Percentiles rank a stretch among this genome's conserved stretches.
Evolutionary conservation across 2,888 invertebrate species (phyloP).

Genomic region (Bembecia ichneumoniformis): DNA sequence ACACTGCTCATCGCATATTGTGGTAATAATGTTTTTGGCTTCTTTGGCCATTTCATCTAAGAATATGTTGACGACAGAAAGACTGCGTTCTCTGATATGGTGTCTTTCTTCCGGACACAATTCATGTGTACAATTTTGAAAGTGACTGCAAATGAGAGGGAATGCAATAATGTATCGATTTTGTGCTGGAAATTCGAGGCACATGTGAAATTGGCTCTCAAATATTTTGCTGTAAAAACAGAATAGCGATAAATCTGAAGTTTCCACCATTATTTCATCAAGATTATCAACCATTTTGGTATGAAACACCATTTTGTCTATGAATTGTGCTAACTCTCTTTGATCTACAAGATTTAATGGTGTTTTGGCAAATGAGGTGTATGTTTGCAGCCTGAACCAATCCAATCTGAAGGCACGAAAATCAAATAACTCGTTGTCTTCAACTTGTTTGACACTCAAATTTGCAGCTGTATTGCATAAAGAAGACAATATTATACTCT

Average conservation of each 20-base stretch:
- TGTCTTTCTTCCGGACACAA: slow-evolving; percentile 98
- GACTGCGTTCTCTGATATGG: slow-evolving; percentile 94
- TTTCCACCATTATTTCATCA: slow-evolving; percentile 96
- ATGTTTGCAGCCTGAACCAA: slow-evolving; percentile 97
- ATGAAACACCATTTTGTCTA: slow-evolving; percentile 97
- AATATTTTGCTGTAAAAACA: slow-evolving; percentile 98
- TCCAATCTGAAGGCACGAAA: slow-evolving; percentile 95
- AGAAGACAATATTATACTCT: slow-evolving; percentile 93
- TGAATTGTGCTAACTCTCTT: slow-evolving; percentile 87
- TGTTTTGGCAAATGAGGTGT: slow-evolving; percentile 88
- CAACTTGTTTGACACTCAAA: slow-evolving; percentile 93
- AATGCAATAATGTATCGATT: slow-evolving; percentile 98
- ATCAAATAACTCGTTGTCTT: slow-evolving; percentile 96
- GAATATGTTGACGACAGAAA: slow-evolving; percentile 97
- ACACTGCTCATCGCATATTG: slow-evolving; percentile 98
- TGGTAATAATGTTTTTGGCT: slow-evolving; percentile 97
- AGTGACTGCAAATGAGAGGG: slow-evolving; percentile 97
- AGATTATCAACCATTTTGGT: slow-evolving; percentile 98
- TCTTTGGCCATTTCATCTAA: slow-evolving; percentile 99
- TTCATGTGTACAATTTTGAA: slow-evolving; percentile 97
- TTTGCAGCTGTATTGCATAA: slow-evolving; percentile 90
- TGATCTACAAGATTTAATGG: slow-evolving; percentile 85
- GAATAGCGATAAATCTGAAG: slow-evolving; percentile 97
- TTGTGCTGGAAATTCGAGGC: slow-evolving; percentile 98
- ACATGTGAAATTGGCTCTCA: slow-evolving; percentile 98